Conservation (phyloP, 1,140 invertebrate species). For the Pogonomyrmex californicus region DNA sequence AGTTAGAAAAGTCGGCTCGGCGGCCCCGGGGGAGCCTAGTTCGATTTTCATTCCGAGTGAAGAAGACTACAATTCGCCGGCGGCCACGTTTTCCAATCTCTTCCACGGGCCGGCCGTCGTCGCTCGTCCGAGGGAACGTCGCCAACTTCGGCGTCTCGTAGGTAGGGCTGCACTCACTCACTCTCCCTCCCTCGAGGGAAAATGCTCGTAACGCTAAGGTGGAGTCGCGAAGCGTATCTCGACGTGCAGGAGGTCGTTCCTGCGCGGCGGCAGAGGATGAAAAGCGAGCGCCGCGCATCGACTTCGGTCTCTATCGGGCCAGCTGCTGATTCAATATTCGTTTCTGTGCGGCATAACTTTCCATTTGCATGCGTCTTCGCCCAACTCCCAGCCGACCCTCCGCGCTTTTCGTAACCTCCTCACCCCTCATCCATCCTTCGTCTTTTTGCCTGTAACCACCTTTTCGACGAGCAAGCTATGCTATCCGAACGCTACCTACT, state of each 20-base stretch:
- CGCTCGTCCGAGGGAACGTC: conserved; percentile 56
- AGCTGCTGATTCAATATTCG: conserved; percentile 86
- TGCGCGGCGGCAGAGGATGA: conserved; percentile 81
- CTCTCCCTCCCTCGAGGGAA: conserved; percentile 37
- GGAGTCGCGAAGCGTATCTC: conserved; percentile 68
- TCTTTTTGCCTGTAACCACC: conserved; percentile 60
- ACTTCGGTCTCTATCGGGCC: conserved; percentile 67
- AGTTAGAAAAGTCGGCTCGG: conserved; percentile 44
- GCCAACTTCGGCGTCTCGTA: conserved; percentile 61
- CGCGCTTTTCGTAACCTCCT: conserved; percentile 70
- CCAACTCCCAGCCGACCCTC: conserved; percentile 71
- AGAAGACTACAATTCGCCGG: conserved; percentile 62
- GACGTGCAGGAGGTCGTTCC: conserved; percentile 73
- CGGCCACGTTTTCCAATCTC: conserved; percentile 64
- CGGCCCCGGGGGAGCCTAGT: conserved; percentile 46
- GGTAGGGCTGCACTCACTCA: conserved; percentile 31
- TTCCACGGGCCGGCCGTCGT: conserved; percentile 34
- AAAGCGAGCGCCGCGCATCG: conserved; percentile 81
- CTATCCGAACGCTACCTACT: conserved; percentile 57
- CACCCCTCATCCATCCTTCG: conserved; percentile 35
- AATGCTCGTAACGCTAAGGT: conserved; percentile 29
- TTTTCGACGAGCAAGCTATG: conserved; percentile 69
- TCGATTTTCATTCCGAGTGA: conserved; percentile 62
- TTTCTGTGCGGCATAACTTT: conserved; percentile 86
- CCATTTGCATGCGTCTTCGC: conserved; percentile 83